Conservation (phyloP, 2,888 invertebrate species). For the Meloe dianella region DNA sequence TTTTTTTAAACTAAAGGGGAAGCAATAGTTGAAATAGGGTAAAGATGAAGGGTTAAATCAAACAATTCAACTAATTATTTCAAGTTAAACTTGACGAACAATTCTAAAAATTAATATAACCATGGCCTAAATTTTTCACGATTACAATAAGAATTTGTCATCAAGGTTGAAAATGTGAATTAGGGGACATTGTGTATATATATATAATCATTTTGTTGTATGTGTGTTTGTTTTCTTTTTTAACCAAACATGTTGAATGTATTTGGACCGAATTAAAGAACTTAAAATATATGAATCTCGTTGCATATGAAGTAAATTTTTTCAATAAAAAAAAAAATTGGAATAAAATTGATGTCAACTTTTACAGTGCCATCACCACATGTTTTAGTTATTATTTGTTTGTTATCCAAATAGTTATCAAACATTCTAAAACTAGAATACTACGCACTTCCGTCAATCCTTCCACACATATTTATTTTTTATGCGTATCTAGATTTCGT, state of each 20-base stretch:
- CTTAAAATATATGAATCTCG: no score
- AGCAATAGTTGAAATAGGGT: background rate
- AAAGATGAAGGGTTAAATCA: background rate
- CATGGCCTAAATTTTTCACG: background rate
- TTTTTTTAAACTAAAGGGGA: background rate
- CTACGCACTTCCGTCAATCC: slow-evolving; percentile 11
- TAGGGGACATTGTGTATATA: background rate
- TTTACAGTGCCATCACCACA: no score
- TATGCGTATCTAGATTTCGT: background rate
- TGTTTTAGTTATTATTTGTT: slow-evolving; percentile 2
- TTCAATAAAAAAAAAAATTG: background rate
- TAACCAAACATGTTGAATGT: background rate
- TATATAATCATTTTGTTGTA: no score
- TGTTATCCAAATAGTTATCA: slow-evolving; percentile 1
- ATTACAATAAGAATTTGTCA: background rate
- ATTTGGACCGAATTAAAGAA: no score
- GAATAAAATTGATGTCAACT: no score
- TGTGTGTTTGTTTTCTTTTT: background rate
- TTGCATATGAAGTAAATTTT: no score
- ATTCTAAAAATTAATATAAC: background rate
- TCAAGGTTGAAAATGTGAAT: background rate
- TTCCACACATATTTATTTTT: background rate
- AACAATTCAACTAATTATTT: slow-evolving; percentile 11
- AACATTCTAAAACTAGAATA: background rate
- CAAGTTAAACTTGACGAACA: background rate